Conservation (phyloP, 2,797 vertebrate genomes). For the Tapirus indicus region DNA sequence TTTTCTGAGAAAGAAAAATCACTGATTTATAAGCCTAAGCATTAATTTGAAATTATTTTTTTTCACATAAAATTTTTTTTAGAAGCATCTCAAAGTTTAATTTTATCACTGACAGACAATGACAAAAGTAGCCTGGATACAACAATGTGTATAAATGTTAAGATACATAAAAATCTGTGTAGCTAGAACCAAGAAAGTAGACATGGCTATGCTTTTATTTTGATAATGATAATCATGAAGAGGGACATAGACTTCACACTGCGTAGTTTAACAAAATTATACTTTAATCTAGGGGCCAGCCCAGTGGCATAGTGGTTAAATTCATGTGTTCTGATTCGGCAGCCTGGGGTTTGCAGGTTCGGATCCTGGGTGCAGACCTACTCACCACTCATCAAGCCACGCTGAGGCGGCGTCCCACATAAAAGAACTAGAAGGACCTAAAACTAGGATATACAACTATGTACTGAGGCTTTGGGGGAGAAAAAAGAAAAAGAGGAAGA, state of each 20-base stretch:
- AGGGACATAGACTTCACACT: constrained; percentile 64
- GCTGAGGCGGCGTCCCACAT: too few relatives aligned
- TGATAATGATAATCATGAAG: constrained; percentile 15
- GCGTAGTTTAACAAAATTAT: constrained; percentile 70
- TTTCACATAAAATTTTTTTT: neutral
- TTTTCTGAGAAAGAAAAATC: neutral
- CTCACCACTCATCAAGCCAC: too few relatives aligned
- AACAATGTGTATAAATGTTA: neutral
- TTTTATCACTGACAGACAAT: neutral
- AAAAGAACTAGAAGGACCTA: too few relatives aligned
- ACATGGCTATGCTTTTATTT: constrained; percentile 53
- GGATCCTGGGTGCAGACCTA: too few relatives aligned
- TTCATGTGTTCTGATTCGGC: too few relatives aligned
- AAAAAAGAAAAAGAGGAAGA: too few relatives aligned
- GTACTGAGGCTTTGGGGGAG: too few relatives aligned
- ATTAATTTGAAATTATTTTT: neutral
- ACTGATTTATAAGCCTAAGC: neutral
- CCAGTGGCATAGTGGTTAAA: too few relatives aligned
- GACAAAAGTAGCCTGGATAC: neutral
- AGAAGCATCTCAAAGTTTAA: neutral
- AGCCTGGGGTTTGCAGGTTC: too few relatives aligned
- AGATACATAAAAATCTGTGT: neutral
- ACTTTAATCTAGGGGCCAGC: neutral
- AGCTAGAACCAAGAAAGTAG: neutral
- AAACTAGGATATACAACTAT: too few relatives aligned